Evolutionary conservation across 2,113 vertebrate genomes (phyloP), one percentile per base, ranked within the genome.

Genomic region (Oostethus manadensis): DNA sequence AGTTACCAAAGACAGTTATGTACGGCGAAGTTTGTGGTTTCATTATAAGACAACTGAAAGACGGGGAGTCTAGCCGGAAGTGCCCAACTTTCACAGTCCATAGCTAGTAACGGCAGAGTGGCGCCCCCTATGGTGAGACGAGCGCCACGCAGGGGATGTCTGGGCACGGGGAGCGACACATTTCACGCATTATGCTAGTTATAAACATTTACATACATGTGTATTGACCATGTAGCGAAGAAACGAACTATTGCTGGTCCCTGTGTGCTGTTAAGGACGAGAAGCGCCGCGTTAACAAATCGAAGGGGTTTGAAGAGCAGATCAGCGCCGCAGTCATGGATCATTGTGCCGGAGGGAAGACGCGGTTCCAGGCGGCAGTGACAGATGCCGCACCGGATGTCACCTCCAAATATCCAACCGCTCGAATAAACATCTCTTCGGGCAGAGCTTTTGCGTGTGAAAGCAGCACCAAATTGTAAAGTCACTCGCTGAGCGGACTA

Each of bases 51-150:
- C 16, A 43, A 7, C 62, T 15, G 16, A 11, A 58, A 62, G 53
- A 10, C 44, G 7, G 16, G 46, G 58, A 13, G 20, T 17, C 49
- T 54, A 18, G 45, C 56, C 51, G 16, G 65, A 29, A 44, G 66
- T 11, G 40, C 16, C 22, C 0, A 81, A 85, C 73, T 83, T 82
- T 77, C 11, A 42, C 0, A 20, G 57, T 5, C 33, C 56, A 23
- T 61, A 50, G 49, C 51, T 58, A 21, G 59, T 63, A 58, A 47
- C 29, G 44, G 60, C 49, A 29, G 11, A 57, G 50, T 51, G 43
- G 79, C 82, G 84, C 77, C 84, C 74, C 78, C 77, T 77, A 8
- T 60, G 73, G 75, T 49, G 22, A 46, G 3, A 56, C 2, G 10
- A 21, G 3, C 29, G 10, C 16, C 11, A 26, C 38, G 8, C 50